A percentile compares a stretch with the other conserved stretches of the same genome.
phyloP scores from a whole-genome alignment of 2,113 vertebrate species.

The Hassar affinis region DNA sequence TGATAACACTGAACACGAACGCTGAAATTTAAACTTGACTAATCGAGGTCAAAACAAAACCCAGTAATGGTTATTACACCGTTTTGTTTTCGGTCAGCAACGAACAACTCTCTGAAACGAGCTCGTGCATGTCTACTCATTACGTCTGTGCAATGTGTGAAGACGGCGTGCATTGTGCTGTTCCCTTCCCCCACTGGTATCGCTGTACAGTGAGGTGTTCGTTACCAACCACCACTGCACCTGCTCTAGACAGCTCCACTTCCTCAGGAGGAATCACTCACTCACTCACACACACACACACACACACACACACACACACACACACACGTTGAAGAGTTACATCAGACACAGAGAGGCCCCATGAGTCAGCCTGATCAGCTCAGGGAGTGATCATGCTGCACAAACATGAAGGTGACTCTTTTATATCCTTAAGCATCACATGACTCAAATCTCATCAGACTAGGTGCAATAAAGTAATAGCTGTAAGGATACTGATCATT shows the following conservation, averaged over 20 bases:
- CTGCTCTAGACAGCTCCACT: slow-evolving; percentile 41
- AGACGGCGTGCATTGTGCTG: not conserved
- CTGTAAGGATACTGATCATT: not conserved
- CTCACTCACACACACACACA: not conserved
- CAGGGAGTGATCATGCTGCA: not conserved
- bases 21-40: slow-evolving; percentile 3
- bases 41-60: slow-evolving; percentile 21
- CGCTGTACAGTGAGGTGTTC: slow-evolving; percentile 28
- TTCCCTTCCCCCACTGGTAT: slow-evolving; percentile 38
- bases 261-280: slow-evolving; percentile 16
- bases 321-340: slow-evolving; percentile 11
- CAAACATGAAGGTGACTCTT: slow-evolving; percentile 34
- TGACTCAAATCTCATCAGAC: not conserved
- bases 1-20: too few relatives aligned
- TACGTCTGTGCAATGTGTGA: not conserved
- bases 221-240: slow-evolving; percentile 50
- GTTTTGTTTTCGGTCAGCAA: slow-evolving; percentile 16
- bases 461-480: not conserved
- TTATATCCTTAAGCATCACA: not conserved
- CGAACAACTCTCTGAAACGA: not conserved
- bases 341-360: slow-evolving; percentile 29
- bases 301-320: not conserved
- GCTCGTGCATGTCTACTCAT: slow-evolving; percentile 5
- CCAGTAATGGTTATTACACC: slow-evolving; percentile 15
- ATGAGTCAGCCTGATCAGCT: slow-evolving; percentile 28